A percentile compares a stretch with the other conserved stretches of the same genome.
Conservation (phyloP, 2,888 invertebrate genomes). For the Dorcus hopei region DNA sequence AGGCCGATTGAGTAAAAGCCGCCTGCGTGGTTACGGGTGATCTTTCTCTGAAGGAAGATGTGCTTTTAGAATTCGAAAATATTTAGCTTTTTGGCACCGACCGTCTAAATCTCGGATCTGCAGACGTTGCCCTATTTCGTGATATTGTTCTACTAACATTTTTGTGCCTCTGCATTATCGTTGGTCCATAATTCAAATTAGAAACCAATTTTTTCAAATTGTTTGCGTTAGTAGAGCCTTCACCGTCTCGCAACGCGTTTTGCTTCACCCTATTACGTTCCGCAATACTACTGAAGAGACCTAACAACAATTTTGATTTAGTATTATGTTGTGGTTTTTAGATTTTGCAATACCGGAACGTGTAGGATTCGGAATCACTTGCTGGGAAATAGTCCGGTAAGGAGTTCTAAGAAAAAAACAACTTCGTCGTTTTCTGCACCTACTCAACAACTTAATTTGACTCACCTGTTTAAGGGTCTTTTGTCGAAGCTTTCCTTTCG, state of each 20-base stretch:
- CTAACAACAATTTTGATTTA: slow-evolving; percentile 5
- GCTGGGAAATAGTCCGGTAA: slow-evolving; percentile 8
- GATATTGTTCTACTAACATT: background rate
- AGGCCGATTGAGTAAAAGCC: slow-evolving; percentile 9
- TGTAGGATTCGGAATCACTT: slow-evolving; percentile 2
- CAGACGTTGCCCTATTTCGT: slow-evolving; percentile 9
- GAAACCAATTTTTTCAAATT: slow-evolving; percentile 4
- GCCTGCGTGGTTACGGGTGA: slow-evolving; percentile 5
- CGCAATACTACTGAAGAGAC: background rate
- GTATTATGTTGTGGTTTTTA: background rate
- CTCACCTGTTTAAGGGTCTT: slow-evolving; percentile 6
- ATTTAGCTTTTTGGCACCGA: background rate
- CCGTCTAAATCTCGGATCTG: slow-evolving; percentile 11
- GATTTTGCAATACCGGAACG: background rate
- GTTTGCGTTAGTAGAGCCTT: background rate
- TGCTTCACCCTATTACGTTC: background rate
- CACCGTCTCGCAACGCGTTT: background rate
- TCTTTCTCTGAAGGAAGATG: slow-evolving; percentile 3
- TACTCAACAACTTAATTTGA: background rate
- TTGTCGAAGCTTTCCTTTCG: slow-evolving; percentile 8
- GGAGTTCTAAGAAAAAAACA: slow-evolving; percentile 3
- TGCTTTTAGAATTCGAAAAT: background rate
- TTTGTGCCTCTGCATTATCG: slow-evolving; percentile 5
- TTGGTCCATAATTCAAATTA: slow-evolving; percentile 2
- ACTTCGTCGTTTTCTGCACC: no score